Base-by-base conservation (phyloP, 2,888 invertebrate genomes). In the Thyatira batis region DNA sequence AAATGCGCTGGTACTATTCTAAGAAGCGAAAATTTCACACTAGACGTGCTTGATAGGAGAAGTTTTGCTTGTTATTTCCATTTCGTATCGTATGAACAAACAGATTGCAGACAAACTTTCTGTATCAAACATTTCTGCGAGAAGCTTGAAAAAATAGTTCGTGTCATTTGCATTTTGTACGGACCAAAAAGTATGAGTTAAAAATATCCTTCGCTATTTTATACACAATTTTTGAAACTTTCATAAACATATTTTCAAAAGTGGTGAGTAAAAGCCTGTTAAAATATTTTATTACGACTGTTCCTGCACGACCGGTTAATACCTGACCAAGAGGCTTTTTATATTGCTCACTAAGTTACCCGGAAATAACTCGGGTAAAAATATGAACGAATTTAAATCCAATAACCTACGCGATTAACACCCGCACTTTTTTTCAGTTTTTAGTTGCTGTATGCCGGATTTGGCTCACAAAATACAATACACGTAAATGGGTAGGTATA, bases 1-100 rank as follows among this genome's bases (percentile, higher is more conserved):
- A 85, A 86, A 86, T 86, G 84, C 82, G 78, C 77, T 73, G 73
- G 66, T 66, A 70, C 73, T 75, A 81, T 82, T 81, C 80, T 77
- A 75, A 82, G 79, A 76, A 74, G 73, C 66, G 69, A 75, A 75
- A 81, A 82, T 85, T 85, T 87, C 82, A 82, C 85, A 85, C 81
- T 77, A 82, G 80, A 82, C 76, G 80, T 76, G 76, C 73, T 85
- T 82, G 78, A 80, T 82, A 78, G 73, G 72, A 73, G 75, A 81
- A 81, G 71, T 86, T 84, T 78, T 65, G 66, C 63, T 63, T 73
- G 67, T 78, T 76, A 68, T 72, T 74, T 70, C 52, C 53, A 63
- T 66, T 71, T 62, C 55, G 59, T 60, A 61, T 65, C 60, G 62
- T 60, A 65, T 63, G 67, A 63, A 60, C 57, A 62, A 70, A 64